Evolutionary conservation across 2,797 vertebrate species (phyloP).

Genomic region (Nasua narica): DNA sequence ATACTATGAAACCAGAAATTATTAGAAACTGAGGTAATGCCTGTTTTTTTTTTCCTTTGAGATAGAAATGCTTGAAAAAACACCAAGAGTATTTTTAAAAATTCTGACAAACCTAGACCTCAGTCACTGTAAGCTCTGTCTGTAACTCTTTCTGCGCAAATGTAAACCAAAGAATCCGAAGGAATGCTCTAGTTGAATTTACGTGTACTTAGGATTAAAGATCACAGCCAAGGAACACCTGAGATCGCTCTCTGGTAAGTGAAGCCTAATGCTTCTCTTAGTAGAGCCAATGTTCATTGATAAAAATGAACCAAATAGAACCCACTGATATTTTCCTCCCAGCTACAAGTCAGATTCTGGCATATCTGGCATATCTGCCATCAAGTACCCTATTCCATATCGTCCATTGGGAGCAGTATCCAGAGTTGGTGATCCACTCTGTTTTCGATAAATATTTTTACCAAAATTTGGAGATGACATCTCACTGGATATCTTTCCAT

Average conservation of each 20-base stretch:
- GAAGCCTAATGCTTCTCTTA: constrained; percentile 72
- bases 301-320: constrained; percentile 52
- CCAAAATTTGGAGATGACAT: constrained; percentile 91
- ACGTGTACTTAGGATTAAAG: constrained; percentile 52
- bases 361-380: constrained; percentile 94
- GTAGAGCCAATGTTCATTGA: constrained; percentile 71
- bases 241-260: constrained; percentile 78
- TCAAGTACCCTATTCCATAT: constrained; percentile 94
- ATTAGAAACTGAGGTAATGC: constrained; percentile 77
- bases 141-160: constrained; percentile 66
- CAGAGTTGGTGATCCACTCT: constrained; percentile 85
- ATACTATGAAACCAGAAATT: constrained; percentile 67
- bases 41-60: constrained; percentile 61
- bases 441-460: constrained; percentile 93
- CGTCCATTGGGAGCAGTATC: constrained; percentile 94
- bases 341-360: constrained; percentile 95
- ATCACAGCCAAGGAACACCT: constrained; percentile 78
- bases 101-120: constrained; percentile 50
- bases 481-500: constrained; percentile 91
- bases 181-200: constrained; percentile 46
- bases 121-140: constrained; percentile 52
- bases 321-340: not conserved
- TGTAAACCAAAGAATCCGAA: constrained; percentile 70
- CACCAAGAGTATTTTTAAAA: constrained; percentile 68
- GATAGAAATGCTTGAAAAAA: constrained; percentile 78